These are phyloP conservation scores for Carassius gibelio DNA, from an alignment of 2,113 vertebrate genomes.

Conservation along the genomic window DNA sequence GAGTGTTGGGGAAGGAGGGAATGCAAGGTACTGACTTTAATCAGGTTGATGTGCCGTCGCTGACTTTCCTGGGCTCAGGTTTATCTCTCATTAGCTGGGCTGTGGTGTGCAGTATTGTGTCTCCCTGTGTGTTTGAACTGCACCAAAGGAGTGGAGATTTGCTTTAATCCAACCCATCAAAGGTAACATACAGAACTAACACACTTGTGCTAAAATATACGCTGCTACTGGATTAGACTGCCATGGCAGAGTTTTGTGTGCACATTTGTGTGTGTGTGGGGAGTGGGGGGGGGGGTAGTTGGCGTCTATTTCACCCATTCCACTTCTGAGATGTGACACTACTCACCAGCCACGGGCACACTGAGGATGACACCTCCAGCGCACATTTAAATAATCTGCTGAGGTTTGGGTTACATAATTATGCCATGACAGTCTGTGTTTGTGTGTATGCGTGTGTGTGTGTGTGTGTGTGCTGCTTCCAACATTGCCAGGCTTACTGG, in stretches of 20 bases:
- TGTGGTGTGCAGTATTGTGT: constrained; percentile 87
- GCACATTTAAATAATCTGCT: constrained; percentile 79
- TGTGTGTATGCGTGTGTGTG: constrained; percentile 43
- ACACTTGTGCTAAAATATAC: constrained; percentile 59
- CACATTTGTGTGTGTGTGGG: no score
- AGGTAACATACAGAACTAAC: constrained; percentile 77
- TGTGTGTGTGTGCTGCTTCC: constrained; percentile 55
- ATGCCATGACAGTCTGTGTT: constrained; percentile 75
- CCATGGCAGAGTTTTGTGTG: constrained; percentile 36
- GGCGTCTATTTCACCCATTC: constrained; percentile 68
- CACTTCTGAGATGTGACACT: constrained; percentile 73
- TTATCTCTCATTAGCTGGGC: constrained; percentile 81
- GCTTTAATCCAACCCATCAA: constrained; percentile 90
- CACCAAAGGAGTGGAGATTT: constrained; percentile 90
- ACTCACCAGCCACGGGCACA: constrained; percentile 66
- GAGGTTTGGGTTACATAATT: constrained; percentile 78
- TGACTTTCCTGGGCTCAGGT: constrained; percentile 70
- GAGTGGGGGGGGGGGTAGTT: not conserved
- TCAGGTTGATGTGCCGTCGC: constrained; percentile 86
- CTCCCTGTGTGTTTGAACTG: constrained; percentile 83
- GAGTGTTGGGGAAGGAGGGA: constrained; percentile 8
- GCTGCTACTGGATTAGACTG: constrained; percentile 71
- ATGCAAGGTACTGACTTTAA: constrained; percentile 72
- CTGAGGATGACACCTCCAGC: constrained; percentile 72
- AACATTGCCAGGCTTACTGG: constrained; percentile 66